Evolutionary conservation across 2,888 invertebrate species (phyloP), one percentile per base, ranked within the genome.

Genomic region (Adelphocoris suturalis): DNA sequence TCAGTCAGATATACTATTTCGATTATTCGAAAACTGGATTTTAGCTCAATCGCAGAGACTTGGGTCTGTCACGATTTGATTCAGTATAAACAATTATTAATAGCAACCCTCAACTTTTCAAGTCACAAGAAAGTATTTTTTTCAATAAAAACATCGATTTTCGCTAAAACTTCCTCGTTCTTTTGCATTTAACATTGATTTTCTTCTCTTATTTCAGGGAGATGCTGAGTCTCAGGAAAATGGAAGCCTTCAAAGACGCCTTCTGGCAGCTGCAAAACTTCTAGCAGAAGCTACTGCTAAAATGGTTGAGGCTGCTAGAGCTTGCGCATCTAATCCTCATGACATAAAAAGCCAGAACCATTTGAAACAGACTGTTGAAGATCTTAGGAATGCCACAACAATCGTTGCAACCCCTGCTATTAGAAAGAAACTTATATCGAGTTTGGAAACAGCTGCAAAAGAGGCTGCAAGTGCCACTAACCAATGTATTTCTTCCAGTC

Each of bases 251-350:
- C 98, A 99, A 92, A 96, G 97, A 91, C 95, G 97, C 90, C 94
- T 99, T 86, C 93, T 99, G 80, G 98, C 98, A 0, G 99, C 99
- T 0, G 99, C 99, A 19, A 99, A 99, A 93, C 95, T 97, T 90
- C 93, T 97, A 78, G 99, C 99, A 0, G 99, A 99, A 93, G 99
- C 99, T 0, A 99, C 99, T 0, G 97, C 99, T 0, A 95, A 97
- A 92, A 97, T 99, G 96, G 99, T 99, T 37, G 99, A 99, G 93
- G 98, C 99, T 0, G 99, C 99, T 0, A 95, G 99, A 90, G 96
- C 97, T 87, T 99, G 99, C 93, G 98, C 98, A 0, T 96, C 96
- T 37, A 95, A 96, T 92, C 97, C 97, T 0, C 96, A 98, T 93
- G 98, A 98, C 92, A 95, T 96, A 0, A 95, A 95, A 90, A 97